Evolutionary conservation across 2,888 invertebrate species (phyloP).

Genomic region (Heteropelma amictum): DNA sequence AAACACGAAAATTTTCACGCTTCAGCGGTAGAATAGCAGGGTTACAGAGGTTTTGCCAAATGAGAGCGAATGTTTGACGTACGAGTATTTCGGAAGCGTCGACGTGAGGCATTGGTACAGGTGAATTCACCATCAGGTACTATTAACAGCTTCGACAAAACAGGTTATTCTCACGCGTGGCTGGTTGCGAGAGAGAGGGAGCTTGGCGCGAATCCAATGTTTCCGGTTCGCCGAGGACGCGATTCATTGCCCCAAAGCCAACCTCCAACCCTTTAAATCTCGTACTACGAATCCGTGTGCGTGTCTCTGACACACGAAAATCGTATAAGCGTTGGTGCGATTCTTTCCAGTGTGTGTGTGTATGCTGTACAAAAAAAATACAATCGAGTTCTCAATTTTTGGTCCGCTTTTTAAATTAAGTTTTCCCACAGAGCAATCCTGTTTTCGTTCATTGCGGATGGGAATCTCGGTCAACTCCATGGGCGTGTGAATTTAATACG

Average conservation of each 20-base stretch:
- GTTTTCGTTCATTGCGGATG: too few relatives aligned
- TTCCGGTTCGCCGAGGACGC: constrained; percentile 66
- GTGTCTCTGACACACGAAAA: too few relatives aligned
- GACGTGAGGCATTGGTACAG: constrained; percentile 50
- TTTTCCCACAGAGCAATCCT: too few relatives aligned
- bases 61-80: not conserved
- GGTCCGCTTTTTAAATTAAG: too few relatives aligned
- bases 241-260: constrained; percentile 65
- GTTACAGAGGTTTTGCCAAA: not conserved
- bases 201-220: constrained; percentile 68
- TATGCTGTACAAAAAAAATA: too few relatives aligned
- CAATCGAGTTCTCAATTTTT: too few relatives aligned
- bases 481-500: too few relatives aligned
- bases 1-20: not conserved
- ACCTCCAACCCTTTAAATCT: constrained; percentile 10
- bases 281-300: not conserved
- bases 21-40: not conserved
- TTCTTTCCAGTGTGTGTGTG: too few relatives aligned
- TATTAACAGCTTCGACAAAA: constrained; percentile 67
- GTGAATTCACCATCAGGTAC: constrained; percentile 62
- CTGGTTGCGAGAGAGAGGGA: constrained; percentile 52
- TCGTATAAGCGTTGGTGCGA: too few relatives aligned
- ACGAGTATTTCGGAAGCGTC: constrained; percentile 42
- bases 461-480: too few relatives aligned
- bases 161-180: constrained; percentile 61